Evolutionary conservation across 2,113 vertebrate genomes (phyloP).

Genomic region (Turdus rufiventris): DNA sequence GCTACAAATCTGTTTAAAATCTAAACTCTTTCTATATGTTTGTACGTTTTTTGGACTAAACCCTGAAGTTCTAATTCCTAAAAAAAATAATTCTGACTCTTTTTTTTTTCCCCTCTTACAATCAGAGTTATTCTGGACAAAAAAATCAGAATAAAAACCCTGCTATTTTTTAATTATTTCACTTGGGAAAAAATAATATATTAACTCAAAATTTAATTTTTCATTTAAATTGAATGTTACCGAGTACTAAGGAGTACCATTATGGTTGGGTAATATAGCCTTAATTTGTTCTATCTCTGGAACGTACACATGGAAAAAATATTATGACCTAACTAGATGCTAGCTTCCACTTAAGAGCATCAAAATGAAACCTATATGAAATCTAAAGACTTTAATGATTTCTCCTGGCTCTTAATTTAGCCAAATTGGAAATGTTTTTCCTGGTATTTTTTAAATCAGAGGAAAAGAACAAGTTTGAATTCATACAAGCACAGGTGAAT

Average conservation of each 20-base stretch:
- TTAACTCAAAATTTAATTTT: background rate
- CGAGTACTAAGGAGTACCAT: background rate
- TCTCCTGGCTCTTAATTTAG: background rate
- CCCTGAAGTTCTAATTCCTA: background rate
- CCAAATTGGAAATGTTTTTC: background rate
- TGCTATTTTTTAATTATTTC: background rate
- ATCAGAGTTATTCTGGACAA: background rate
- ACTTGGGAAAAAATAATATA: background rate
- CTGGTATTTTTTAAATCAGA: background rate
- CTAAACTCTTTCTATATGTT: rapidly evolving
- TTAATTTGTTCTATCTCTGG: background rate
- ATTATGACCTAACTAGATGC: background rate
- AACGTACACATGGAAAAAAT: rapidly evolving
- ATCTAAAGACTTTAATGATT: background rate
- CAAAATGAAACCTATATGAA: background rate
- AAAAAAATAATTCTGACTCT: background rate
- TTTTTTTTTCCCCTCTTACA: background rate
- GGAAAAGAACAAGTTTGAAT: background rate
- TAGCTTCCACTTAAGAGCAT: background rate
- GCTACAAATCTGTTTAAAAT: background rate
- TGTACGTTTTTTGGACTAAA: background rate
- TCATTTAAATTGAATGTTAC: background rate
- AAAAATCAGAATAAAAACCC: background rate
- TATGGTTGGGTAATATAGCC: background rate
- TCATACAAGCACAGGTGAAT: background rate